Percentiles rank a stretch among this genome's conserved stretches.
Conservation (phyloP, 2,113 vertebrate species). For the Urocolius indicus region DNA sequence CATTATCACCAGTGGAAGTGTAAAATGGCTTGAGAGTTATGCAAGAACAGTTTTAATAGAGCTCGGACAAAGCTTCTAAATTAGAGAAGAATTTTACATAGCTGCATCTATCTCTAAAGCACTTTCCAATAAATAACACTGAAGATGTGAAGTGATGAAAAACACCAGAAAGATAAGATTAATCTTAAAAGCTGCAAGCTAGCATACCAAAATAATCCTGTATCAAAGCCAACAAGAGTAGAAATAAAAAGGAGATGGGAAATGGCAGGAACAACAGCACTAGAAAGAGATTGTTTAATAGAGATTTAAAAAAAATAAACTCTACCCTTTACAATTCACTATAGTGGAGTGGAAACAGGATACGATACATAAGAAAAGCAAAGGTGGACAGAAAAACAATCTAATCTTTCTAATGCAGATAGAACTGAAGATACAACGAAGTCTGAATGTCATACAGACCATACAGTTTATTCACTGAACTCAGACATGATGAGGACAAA, state of each 20-base stretch:
- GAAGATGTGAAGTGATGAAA: neutral
- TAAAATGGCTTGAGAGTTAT: neutral
- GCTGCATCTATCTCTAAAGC: neutral
- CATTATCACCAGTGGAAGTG: neutral
- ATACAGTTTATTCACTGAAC: neutral
- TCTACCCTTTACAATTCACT: neutral
- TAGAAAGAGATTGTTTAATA: neutral
- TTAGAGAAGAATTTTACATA: neutral
- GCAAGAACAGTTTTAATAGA: neutral
- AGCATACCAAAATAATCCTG: neutral
- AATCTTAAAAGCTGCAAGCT: neutral
- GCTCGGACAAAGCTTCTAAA: neutral
- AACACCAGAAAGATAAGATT: neutral
- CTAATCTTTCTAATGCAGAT: neutral
- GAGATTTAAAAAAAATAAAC: neutral
- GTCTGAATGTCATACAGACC: neutral
- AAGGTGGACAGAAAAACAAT: neutral
- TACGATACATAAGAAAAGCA: neutral
- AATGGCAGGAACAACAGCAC: neutral
- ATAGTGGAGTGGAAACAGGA: neutral
- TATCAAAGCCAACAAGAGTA: neutral
- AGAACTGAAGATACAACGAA: neutral
- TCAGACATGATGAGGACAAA: neutral
- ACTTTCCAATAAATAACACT: neutral
- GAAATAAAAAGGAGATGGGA: neutral